Evolutionary conservation across 2,113 vertebrate species (phyloP).

Genomic region (Malurus cyaneus): DNA sequence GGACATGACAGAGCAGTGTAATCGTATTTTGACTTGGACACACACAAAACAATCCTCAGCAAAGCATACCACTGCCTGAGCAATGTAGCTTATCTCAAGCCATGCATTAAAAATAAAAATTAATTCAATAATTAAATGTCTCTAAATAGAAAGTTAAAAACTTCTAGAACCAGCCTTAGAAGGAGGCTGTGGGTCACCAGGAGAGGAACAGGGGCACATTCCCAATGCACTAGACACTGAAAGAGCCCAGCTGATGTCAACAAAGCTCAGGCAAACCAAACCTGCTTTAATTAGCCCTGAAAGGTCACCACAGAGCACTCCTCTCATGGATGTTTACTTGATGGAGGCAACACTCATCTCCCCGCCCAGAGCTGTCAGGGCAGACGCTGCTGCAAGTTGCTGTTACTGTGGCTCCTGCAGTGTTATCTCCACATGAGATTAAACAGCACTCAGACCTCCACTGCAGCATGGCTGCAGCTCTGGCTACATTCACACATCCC

Average conservation of each 20-base stretch:
- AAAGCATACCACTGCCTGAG: neutral
- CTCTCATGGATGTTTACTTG: neutral
- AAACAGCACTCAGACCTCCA: neutral
- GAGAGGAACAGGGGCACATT: neutral
- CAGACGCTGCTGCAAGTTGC: neutral
- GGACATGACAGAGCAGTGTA: neutral
- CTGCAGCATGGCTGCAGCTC: neutral
- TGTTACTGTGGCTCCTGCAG: neutral
- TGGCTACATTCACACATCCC: neutral
- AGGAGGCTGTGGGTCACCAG: neutral
- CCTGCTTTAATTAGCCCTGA: slow-evolving; percentile 13
- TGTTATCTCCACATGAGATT: neutral
- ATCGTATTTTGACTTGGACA: neutral
- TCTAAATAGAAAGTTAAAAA: neutral
- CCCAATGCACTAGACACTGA: neutral
- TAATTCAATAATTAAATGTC: neutral
- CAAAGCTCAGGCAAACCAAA: neutral
- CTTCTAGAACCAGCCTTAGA: neutral
- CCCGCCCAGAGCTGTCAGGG: neutral
- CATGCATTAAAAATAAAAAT: neutral
- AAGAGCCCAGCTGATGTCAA: neutral
- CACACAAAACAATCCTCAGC: neutral
- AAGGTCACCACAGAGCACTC: neutral
- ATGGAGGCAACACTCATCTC: neutral
- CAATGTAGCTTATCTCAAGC: neutral